Base-by-base conservation (phyloP, 2,888 invertebrate species). In the Neoaliturus tenellus region DNA sequence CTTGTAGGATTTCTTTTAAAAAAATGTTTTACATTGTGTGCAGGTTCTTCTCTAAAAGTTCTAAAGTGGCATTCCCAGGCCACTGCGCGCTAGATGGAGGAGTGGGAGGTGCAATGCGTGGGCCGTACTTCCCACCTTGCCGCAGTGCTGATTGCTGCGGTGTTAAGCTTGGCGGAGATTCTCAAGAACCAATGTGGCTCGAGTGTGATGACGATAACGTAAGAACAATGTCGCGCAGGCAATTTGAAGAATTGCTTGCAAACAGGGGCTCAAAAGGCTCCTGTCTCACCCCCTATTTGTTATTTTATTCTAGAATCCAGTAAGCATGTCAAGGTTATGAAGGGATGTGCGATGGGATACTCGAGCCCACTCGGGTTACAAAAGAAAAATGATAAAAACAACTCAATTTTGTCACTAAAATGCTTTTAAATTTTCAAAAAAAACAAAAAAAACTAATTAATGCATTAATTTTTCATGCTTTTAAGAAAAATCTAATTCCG, bases 171-270 rank as follows among this genome's bases (percentile, higher is more conserved):
- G 71, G 73, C 51, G 14, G 73, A 8, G 23, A 23, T 10, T 17
- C 31, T 6, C 5, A 28, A 6, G 80, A 80, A 28, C 51, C 91
- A 10, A 91, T 93, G 86, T 97, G 97, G 97, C 93, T 97, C 71
- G 96, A 97, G 89, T 97, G 97, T 89, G 97, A 97, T 90, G 97
- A 97, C 89, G 97, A 97, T 86, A 95, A 95, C 85, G 95, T 97
- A 81, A 94, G 95, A 87, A 94, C 95, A 10, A 94, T 97, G 89
- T 94, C 95, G 39, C 93, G 94, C 89, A 93, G 94, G 48, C 96
- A 97, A 89, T 95, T 97, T 87, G 94, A 95, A 87, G 96, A 96
- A 86, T 93, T 96, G 84, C 92, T 97, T 80, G 95, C 95, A 1
- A 94, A 95, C 82, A 95, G 94, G 73, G 94, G 94, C 88, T 91